A percentile compares a stretch with the other conserved stretches of the same genome.
Evolutionary conservation across 2,797 vertebrate species (phyloP).

Genomic region (Erithacus rubecula): DNA sequence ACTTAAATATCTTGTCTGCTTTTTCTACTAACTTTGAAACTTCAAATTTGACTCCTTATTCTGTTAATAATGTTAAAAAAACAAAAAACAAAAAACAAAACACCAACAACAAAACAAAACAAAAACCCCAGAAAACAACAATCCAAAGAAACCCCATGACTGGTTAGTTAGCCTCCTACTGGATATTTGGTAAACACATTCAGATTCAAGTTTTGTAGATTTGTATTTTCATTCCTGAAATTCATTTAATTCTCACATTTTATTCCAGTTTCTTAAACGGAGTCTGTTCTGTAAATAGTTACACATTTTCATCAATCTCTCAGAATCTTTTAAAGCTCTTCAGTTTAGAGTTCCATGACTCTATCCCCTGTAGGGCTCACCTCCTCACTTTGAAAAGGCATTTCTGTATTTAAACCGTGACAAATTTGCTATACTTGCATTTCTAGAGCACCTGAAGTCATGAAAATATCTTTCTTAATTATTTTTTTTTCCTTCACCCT

Average conservation of each 20-base stretch:
- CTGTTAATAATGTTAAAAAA: neutral
- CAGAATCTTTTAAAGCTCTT: neutral
- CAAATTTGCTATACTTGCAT: neutral
- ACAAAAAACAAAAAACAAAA: too few species aligned
- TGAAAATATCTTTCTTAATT: neutral
- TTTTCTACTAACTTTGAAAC: neutral
- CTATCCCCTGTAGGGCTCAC: neutral
- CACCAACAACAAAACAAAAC: too few species aligned
- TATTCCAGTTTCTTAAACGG: neutral
- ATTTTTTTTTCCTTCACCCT: accelerated
- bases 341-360: neutral
- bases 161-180: neutral
- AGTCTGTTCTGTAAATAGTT: neutral
- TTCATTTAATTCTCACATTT: neutral
- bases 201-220: neutral
- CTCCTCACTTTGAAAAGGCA: neutral
- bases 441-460: neutral
- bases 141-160: accelerated
- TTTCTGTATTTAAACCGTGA: neutral
- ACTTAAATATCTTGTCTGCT: neutral
- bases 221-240: neutral
- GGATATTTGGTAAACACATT: neutral
- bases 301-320: neutral
- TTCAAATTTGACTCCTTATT: neutral
- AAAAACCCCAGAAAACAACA: accelerated